Evolutionary conservation across 2,113 vertebrate genomes (phyloP).

Genomic region (Hemicordylus capensis): DNA sequence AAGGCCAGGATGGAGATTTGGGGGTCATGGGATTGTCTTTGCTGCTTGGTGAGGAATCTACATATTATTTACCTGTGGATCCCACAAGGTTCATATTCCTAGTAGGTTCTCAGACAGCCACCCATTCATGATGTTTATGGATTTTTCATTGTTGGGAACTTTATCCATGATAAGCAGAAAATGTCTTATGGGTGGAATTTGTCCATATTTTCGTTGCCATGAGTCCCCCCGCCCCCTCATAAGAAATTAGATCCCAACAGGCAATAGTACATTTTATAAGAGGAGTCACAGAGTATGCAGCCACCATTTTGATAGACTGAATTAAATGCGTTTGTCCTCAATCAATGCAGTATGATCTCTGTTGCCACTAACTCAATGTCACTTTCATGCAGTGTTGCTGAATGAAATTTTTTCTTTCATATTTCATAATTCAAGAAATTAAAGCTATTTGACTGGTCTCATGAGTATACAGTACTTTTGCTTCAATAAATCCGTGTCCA

Average conservation of each 20-base stretch:
- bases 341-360: background rate
- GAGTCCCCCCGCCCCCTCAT: background rate
- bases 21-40: background rate
- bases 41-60: background rate
- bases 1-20: background rate
- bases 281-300: background rate
- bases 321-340: background rate
- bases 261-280: background rate
- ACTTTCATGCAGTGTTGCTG: background rate
- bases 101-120: background rate
- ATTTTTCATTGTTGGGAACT: background rate
- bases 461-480: background rate
- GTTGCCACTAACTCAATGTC: background rate
- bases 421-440: background rate
- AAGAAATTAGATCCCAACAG: background rate
- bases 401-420: background rate
- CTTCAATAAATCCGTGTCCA: background rate
- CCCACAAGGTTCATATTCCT: background rate
- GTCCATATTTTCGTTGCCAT: background rate
- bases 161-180: background rate
- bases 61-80: background rate
- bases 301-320: background rate
- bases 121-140: background rate
- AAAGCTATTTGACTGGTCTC: background rate
- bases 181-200: background rate